Evolutionary conservation across 2,888 invertebrate species (phyloP).

Genomic region (Oscheius sp.): DNA sequence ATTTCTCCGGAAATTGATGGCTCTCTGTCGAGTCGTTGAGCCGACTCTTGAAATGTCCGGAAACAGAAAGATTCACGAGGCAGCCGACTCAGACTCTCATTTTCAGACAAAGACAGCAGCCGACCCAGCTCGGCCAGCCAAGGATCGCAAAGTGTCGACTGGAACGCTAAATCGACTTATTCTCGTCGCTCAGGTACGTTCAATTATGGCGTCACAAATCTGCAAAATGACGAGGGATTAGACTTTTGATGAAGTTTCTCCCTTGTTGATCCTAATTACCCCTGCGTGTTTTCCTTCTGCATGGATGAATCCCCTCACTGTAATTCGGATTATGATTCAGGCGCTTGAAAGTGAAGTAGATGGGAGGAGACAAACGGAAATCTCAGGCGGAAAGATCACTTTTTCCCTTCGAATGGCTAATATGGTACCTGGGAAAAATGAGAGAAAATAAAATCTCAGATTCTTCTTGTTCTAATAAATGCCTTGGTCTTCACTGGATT

Average conservation of each 20-base stretch:
- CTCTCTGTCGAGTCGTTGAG: too few species aligned
- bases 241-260: neutral
- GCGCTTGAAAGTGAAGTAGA: constrained; percentile 67
- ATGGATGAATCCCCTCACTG: neutral
- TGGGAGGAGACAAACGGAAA: constrained; percentile 59
- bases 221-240: neutral
- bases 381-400: constrained; percentile 64
- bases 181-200: constrained; percentile 59
- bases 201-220: constrained; percentile 1
- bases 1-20: neutral
- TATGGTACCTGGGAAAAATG: constrained; percentile 43
- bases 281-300: neutral
- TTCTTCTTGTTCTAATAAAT: constrained; percentile 61
- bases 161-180: constrained; percentile 67
- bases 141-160: constrained; percentile 62
- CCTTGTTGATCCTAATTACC: neutral
- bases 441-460: constrained; percentile 36
- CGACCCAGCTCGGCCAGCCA: constrained; percentile 5
- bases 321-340: constrained; percentile 29
- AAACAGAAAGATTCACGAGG: constrained; percentile 26
- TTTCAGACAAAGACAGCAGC: neutral
- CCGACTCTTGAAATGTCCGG: constrained; percentile 9
- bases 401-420: constrained; percentile 65
- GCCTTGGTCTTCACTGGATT: constrained; percentile 64
- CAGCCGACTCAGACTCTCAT: neutral